Percentiles rank a stretch among this genome's conserved stretches.
phyloP scores from a whole-genome alignment of 1,140 invertebrate genomes.

The Cotesia chilonis region DNA sequence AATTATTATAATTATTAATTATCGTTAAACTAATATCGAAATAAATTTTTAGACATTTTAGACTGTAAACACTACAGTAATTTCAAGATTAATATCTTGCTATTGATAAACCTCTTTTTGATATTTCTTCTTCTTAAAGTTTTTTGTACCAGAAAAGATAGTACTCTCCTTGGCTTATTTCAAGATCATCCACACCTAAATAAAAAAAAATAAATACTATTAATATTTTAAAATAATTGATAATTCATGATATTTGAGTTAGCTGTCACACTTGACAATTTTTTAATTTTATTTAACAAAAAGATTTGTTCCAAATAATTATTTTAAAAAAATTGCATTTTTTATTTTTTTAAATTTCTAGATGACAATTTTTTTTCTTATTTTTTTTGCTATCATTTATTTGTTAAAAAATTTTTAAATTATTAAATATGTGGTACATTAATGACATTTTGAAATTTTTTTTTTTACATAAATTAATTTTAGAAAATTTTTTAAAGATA shows the following conservation, averaged over 20 bases:
- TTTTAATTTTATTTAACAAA: no score
- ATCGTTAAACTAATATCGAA: background rate
- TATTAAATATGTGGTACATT: no score
- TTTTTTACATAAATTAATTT: background rate
- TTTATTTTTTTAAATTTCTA: no score
- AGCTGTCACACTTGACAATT: no score
- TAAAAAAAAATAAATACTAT: conserved; percentile 43
- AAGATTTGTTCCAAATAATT: no score
- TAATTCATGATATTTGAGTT: no score
- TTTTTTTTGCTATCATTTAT: no score
- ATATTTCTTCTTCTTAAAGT: conserved; percentile 69
- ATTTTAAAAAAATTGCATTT: no score
- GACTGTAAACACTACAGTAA: conserved; percentile 12
- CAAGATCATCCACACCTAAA: conserved; percentile 82
- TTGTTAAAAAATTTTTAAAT: no score
- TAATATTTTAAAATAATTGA: background rate
- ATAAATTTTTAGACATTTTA: background rate
- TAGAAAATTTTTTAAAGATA: background rate
- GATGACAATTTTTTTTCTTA: no score
- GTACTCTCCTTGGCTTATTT: conserved; percentile 83
- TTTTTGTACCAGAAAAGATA: conserved; percentile 93
- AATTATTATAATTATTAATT: background rate
- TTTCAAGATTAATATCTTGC: conserved; percentile 12
- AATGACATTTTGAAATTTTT: background rate
- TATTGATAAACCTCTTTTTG: conserved; percentile 1